Evolutionary conservation across 2,797 vertebrate genomes (phyloP), one percentile per base, ranked within the genome.

Genomic region (Onychomys torridus): DNA sequence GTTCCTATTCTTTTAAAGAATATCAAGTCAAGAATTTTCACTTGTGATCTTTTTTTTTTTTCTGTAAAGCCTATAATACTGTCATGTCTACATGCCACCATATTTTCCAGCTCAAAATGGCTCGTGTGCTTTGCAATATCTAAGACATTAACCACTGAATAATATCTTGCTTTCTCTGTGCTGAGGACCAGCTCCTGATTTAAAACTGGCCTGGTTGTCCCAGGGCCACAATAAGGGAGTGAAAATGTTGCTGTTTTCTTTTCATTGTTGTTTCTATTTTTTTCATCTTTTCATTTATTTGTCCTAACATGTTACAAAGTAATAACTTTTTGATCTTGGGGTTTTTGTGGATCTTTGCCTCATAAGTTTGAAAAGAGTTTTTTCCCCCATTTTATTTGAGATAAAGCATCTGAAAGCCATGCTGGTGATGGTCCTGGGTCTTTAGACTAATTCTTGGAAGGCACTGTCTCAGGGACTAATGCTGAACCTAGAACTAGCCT

Each of bases 211-310:
- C 40, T 49, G 7, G 8, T 21, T 78, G 23, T 55, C 21, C 16
- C 11, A 32, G 59, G 34, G 1, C 2, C 19, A 82, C 46, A 85
- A 79, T 3, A 95, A 11, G 2, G 61, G 13, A 82, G 57, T 77
- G 76, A 46, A 91, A 89, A 69, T 69, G 7, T 32, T 61, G 14
- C 34, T 86, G 34, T 11, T 59, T n/a, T 43, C 19, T 61, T 27
- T 61, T 61, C 9, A 61, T 25, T 21, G 77, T 12, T 32, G 12
- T 23, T 29, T 37, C 37, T 65, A 2, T 32, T 76, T 25, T 37
- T 71, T 91, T 67, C 12, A 73, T 75, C 19, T 46, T 87, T 96
- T 87, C 75, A 67, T 46, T 77, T 8, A 73, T 92, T 85, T 94
- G 11, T 71, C 29, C 16, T 86, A 71, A 0, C 86, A 37, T 77